Evolutionary conservation across 2,888 invertebrate species (phyloP), one percentile per base, ranked within the genome.

Genomic region (Erebia ligea): DNA sequence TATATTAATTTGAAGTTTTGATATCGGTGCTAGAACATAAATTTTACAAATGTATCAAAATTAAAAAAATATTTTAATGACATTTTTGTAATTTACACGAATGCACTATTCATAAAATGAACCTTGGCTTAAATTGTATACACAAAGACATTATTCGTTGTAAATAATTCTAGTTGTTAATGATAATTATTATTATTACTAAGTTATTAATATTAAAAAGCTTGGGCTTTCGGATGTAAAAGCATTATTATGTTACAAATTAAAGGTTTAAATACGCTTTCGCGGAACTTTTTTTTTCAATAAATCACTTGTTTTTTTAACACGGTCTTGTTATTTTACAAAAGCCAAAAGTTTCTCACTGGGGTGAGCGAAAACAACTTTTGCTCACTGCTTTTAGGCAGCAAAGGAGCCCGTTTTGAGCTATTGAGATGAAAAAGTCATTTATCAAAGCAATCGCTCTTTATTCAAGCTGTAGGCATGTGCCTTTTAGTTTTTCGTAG

Each of bases 221-320:
- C 78, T 79, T 70, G 76, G 75, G 79, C 78, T 81, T 76, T 79
- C 45, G 59, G 45, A 34, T 34, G 34, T 21, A 34, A 21, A 45
- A 58, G 62, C 67, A 48, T 17, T n/a, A 56, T 68, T n/a, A 56
- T 68, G 58, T 69, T 64, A 58, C n/a, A 19, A 45, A 59, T 9
- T 58, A 61, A 42, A 40, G 21, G 57, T 67, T 69, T 64, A 57
- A 82, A 66, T 83, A 83, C 80, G 84, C 87, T 80, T 57, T 52
- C n/a, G 68, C 65, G 65, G 56, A 45, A 59, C 17, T 59, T 59
- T 63, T 81, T 81, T 84, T 81, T 84, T 78, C 80, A 89, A 86
- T 89, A 88, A 89, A 89, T 82, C 82, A 86, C 83, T 81, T 81
- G 81, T 81, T 81, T 83, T 84, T 83, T 82, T 57, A 21, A 82